Conservation (phyloP, 2,797 vertebrate species). For the Diglossa cyanea region DNA sequence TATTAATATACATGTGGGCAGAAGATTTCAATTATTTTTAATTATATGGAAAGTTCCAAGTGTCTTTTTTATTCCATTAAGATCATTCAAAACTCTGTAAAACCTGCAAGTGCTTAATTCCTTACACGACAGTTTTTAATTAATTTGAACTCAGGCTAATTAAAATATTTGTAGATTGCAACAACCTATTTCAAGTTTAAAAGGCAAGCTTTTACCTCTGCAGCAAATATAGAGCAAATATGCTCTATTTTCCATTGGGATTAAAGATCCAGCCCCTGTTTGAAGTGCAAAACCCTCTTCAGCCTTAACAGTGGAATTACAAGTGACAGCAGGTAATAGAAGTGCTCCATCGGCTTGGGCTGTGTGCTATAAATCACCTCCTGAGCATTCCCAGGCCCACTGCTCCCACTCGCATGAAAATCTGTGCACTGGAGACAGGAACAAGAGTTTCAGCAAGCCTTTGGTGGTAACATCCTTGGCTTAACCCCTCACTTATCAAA, state of each 20-base stretch:
- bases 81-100: background rate
- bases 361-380: background rate
- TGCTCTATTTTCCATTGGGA: background rate
- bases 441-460: background rate
- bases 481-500: background rate
- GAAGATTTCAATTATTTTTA: conserved; percentile 24
- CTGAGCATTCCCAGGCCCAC: background rate
- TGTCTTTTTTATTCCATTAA: background rate
- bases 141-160: conserved; percentile 35
- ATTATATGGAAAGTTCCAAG: conserved; percentile 3
- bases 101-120: background rate
- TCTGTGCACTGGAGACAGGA: background rate
- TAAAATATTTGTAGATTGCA: conserved; percentile 39
- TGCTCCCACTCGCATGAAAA: background rate
- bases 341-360: rapidly evolving
- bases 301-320: background rate
- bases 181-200: background rate
- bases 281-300: background rate
- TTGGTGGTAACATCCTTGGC: background rate
- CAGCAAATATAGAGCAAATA: background rate
- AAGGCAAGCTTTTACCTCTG: background rate
- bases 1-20: background rate
- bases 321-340: background rate
- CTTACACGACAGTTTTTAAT: conserved; percentile 30
- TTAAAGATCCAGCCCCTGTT: background rate